Percentiles rank a stretch among this genome's conserved stretches.
phyloP scores from a whole-genome alignment of 2,888 invertebrate genomes.

The Philereme vetulata region DNA sequence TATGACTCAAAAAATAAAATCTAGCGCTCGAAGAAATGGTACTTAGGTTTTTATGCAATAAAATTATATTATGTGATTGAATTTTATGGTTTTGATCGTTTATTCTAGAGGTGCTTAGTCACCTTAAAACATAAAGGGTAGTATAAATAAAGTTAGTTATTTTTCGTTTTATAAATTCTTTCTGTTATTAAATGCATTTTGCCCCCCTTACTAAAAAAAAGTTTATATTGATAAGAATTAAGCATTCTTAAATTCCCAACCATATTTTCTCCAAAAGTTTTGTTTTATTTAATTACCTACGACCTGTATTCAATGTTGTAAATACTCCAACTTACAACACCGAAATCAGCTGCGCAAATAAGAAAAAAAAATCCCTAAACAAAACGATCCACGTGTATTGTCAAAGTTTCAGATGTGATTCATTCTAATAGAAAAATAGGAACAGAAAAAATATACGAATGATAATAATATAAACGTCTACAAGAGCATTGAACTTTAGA shows the following conservation, averaged over 20 bases:
- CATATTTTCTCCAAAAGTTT: not conserved
- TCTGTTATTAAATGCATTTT: too few relatives aligned
- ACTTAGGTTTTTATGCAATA: not conserved
- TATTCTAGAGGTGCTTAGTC: not conserved
- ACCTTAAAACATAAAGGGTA: too few relatives aligned
- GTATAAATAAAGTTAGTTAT: too few relatives aligned
- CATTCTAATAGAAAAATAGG: slow-evolving; percentile 51
- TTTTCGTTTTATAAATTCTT: too few relatives aligned
- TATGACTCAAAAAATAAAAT: slow-evolving; percentile 6
- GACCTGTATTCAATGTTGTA: slow-evolving; percentile 46
- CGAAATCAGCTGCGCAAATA: slow-evolving; percentile 45
- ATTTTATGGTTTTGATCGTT: not conserved
- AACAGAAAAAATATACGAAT: slow-evolving; percentile 51
- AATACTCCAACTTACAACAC: slow-evolving; percentile 50
- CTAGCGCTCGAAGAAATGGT: not conserved
- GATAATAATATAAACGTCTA: slow-evolving; percentile 49
- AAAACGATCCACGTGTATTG: slow-evolving; percentile 64
- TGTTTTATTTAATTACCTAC: not conserved
- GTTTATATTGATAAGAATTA: too few relatives aligned
- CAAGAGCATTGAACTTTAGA: slow-evolving; percentile 47
- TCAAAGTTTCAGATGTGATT: slow-evolving; percentile 63
- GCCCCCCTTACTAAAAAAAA: too few relatives aligned
- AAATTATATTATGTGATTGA: slow-evolving; percentile 1
- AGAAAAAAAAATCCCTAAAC: slow-evolving; percentile 61
- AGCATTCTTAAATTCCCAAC: too few relatives aligned